Evolutionary conservation across 1,140 invertebrate genomes (phyloP), one percentile per base, ranked within the genome.

Genomic region (Choristoneura fumiferana): DNA sequence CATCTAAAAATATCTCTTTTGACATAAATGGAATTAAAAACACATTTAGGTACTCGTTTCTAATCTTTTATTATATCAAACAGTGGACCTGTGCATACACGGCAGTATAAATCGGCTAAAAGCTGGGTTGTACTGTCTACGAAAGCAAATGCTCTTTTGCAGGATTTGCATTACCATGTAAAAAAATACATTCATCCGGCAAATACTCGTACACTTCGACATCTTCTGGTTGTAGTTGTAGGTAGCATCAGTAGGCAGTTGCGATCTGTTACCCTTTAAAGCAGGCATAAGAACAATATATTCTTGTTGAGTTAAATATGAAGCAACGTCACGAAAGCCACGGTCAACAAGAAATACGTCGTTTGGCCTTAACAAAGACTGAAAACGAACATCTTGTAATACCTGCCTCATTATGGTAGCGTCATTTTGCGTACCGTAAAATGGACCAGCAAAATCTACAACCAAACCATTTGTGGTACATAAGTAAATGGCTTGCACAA

Each of bases 231-330:
- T n/a, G n/a, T n/a, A n/a, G n/a, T n/a, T n/a, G n/a, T n/a, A n/a
- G n/a, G n/a, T n/a, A n/a, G n/a, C 75, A 40, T 64, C 55, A 17
- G 65, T 60, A 2, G 73, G 68, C 14, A 84, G 58, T 60, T 87
- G 71, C 12, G 53, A 65, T 18, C 67, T 38, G 61, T 76, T 73
- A 9, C 63, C 65, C 65, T 84, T 71, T 15, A 79, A 58, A 33
- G 63, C 63, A 34, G 78, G 78, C 73, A 83, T 83, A 10, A 69
- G 45, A 8, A 73, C 67, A 58, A 60, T 56, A 43, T 52, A 57
- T 12, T 66, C 63, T 60, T 45, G 33, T 10, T 62, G 22, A 58
- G 70, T 39, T 35, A 73, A 57, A 59, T 56, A 13, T 52, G 43
- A 5, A 33, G 54, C 43, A 5, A 69, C 62, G 57, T 82, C 73